Conservation (phyloP, 2,888 invertebrate genomes). For the Chaitophorus viminalis region DNA sequence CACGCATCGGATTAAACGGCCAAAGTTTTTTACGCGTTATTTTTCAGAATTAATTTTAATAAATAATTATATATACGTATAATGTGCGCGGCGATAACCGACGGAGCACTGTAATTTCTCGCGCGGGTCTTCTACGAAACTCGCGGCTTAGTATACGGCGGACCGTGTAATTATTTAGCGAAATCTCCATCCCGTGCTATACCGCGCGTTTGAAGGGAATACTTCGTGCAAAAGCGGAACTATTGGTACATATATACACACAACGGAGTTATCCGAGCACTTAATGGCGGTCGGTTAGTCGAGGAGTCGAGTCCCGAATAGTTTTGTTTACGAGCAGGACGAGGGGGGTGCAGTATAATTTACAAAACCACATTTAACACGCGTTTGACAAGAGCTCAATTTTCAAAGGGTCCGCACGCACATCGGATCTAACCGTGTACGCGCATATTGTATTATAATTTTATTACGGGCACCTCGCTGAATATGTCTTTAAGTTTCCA, state of each 20-base stretch:
- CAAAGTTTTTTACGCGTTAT: neutral
- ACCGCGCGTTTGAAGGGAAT: neutral
- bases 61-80: neutral
- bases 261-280: conserved; percentile 29
- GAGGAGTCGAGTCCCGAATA: neutral
- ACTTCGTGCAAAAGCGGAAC: neutral
- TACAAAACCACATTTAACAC: conserved; percentile 47
- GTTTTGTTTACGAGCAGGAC: neutral
- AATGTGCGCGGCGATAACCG: too few relatives aligned
- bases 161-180: conserved; percentile 34
- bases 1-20: neutral
- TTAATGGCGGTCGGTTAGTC: conserved; percentile 28
- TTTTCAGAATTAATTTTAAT: neutral
- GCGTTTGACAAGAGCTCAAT: conserved; percentile 33
- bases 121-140: neutral
- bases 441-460: neutral
- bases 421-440: neutral
- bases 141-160: too few relatives aligned
- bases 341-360: conserved; percentile 7
- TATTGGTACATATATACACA: neutral
- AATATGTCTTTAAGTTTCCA: neutral
- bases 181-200: too few relatives aligned
- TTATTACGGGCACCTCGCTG: neutral
- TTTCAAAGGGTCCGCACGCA: conserved; percentile 24
- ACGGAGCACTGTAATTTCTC: neutral